Evolutionary conservation across 2,797 vertebrate species (phyloP).

Genomic region (Diglossa cyanea): DNA sequence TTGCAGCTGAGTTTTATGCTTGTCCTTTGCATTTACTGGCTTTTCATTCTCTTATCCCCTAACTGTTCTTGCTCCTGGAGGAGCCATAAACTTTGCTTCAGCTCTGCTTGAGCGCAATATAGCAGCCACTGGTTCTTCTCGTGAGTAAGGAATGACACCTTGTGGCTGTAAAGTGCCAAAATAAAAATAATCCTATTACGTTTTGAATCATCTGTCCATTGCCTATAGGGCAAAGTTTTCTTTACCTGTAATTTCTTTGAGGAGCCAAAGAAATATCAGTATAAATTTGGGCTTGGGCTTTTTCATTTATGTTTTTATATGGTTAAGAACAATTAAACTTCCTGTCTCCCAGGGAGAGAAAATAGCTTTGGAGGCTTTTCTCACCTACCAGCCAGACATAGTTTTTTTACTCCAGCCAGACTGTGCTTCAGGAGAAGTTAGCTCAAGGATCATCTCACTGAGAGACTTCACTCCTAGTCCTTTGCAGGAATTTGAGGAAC

Average conservation of each 20-base stretch:
- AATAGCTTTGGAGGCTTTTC: background rate
- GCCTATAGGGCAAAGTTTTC: background rate
- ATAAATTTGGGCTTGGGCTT: background rate
- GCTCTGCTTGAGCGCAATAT: background rate
- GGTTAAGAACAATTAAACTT: background rate
- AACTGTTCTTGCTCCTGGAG: background rate
- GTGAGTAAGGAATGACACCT: slow-evolving; percentile 54
- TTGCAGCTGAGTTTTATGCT: background rate
- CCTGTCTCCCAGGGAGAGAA: background rate
- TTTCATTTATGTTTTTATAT: background rate
- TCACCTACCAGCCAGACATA: background rate
- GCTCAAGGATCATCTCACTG: background rate
- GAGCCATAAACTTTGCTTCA: background rate
- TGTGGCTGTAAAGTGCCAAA: slow-evolving; percentile 43
- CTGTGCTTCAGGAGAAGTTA: background rate
- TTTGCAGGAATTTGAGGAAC: background rate
- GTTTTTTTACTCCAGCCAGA: background rate
- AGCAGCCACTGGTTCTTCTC: background rate
- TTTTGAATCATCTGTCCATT: background rate
- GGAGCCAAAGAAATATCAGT: background rate
- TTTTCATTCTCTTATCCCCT: background rate
- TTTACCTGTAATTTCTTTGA: background rate
- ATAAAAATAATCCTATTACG: background rate
- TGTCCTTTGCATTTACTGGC: background rate
- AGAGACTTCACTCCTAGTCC: background rate